Conservation (phyloP, 92 coral and sea anemone species). For the Parazoanthus darwini region DNA sequence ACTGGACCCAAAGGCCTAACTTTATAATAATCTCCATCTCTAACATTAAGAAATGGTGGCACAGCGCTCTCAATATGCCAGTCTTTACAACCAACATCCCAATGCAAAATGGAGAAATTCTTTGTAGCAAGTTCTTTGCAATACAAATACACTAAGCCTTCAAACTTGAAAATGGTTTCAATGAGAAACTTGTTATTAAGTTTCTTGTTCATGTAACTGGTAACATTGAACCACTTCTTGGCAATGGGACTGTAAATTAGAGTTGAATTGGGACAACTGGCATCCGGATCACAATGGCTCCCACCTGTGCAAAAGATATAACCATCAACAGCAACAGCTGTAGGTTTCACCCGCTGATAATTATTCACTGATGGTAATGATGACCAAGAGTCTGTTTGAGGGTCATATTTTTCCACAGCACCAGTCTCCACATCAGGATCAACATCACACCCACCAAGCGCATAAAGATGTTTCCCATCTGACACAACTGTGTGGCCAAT, state of each 20-base stretch:
- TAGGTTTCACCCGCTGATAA: background rate
- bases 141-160: background rate
- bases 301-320: background rate
- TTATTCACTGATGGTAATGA: background rate
- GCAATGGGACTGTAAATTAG: background rate
- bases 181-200: background rate
- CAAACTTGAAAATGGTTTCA: background rate
- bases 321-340: slow-evolving; percentile 15
- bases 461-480: slow-evolving; percentile 6
- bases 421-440: background rate
- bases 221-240: background rate
- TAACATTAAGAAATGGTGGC: background rate
- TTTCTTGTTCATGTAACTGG: background rate
- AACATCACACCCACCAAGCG: background rate
- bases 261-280: background rate
- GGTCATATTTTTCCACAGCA: background rate
- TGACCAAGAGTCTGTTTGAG: background rate
- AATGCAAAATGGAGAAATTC: background rate
- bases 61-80: background rate
- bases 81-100: background rate
- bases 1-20: background rate
- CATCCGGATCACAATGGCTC: background rate
- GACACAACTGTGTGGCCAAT: slow-evolving; percentile 14
- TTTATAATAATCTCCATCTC: background rate
- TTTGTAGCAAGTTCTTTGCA: background rate